Conservation (phyloP, 2,797 vertebrate species). For the Pangasius larnaudii region DNA sequence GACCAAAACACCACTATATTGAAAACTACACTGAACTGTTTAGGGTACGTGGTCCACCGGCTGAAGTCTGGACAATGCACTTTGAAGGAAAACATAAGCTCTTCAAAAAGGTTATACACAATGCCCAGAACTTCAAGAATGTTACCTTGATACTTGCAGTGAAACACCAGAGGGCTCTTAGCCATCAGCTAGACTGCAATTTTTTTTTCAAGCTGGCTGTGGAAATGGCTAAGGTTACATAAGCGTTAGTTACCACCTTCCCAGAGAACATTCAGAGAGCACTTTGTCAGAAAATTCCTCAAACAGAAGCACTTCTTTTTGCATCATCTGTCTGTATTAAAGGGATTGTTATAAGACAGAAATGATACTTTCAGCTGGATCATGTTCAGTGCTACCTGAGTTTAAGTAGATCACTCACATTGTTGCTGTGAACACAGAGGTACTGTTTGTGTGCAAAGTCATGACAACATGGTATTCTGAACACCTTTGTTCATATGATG, state of each 20-base stretch:
- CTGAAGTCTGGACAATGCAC: not conserved
- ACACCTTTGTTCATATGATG: constrained; percentile 18
- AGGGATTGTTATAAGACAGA: constrained; percentile 26
- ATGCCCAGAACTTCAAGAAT: not conserved
- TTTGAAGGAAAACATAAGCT: not conserved
- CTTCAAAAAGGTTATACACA: not conserved
- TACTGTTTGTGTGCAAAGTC: constrained; percentile 20
- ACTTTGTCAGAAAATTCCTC: constrained; percentile 20
- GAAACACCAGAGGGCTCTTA: not conserved
- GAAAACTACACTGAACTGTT: not conserved
- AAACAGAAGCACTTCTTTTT: constrained; percentile 23
- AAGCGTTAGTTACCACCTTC: not conserved
- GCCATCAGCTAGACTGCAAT: not conserved
- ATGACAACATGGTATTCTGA: not conserved
- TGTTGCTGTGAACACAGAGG: constrained; percentile 25
- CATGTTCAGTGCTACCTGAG: constrained; percentile 6
- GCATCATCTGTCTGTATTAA: constrained; percentile 37
- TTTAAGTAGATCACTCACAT: constrained; percentile 23
- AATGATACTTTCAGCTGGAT: constrained; percentile 15
- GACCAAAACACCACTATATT: not conserved
- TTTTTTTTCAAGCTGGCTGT: not conserved
- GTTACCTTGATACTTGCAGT: not conserved
- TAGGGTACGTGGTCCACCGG: not conserved
- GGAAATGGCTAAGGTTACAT: constrained; percentile 19
- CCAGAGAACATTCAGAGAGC: constrained; percentile 19